A percentile compares a stretch with the other conserved stretches of the same genome.
These are phyloP conservation scores for Eremobia ochroleuca DNA, from an alignment of 2,888 invertebrate genomes.

Conservation along the genomic window DNA sequence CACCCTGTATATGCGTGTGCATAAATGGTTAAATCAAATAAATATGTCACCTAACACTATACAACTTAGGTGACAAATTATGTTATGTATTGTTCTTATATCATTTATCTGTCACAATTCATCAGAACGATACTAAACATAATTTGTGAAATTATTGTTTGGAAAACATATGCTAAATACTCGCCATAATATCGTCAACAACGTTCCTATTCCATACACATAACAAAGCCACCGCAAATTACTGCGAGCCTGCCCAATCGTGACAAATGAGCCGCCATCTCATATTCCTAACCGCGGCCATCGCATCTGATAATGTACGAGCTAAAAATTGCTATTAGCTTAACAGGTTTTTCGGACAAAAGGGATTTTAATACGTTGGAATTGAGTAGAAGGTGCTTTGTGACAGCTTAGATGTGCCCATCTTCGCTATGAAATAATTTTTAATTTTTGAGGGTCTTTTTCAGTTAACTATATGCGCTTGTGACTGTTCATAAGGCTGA, in stretches of 20 bases:
- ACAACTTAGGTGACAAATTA: not conserved
- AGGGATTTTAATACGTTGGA: not conserved
- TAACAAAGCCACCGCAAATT: constrained; percentile 55
- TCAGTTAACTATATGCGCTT: no score
- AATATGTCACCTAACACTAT: not conserved
- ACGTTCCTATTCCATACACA: constrained; percentile 33
- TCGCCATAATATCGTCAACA: constrained; percentile 23
- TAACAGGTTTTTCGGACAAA: not conserved
- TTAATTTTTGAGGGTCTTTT: no score
- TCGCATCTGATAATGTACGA: constrained; percentile 41
- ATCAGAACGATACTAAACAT: not conserved
- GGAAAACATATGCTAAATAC: constrained; percentile 8
- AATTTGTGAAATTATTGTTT: not conserved
- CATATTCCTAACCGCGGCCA: constrained; percentile 41
- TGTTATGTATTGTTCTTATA: not conserved
- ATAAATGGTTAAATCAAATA: no score
- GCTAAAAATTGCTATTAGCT: constrained; percentile 10
- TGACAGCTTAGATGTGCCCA: no score
- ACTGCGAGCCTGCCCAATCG: constrained; percentile 31
- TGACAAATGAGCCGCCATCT: constrained; percentile 43
- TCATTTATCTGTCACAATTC: not conserved
- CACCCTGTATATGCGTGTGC: no score
- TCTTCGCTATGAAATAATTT: no score
- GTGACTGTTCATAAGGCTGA: no score
- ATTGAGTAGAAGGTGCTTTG: not conserved